phyloP scores from a whole-genome alignment of 2,113 vertebrate genomes.

The Spizaetus ornatus region DNA sequence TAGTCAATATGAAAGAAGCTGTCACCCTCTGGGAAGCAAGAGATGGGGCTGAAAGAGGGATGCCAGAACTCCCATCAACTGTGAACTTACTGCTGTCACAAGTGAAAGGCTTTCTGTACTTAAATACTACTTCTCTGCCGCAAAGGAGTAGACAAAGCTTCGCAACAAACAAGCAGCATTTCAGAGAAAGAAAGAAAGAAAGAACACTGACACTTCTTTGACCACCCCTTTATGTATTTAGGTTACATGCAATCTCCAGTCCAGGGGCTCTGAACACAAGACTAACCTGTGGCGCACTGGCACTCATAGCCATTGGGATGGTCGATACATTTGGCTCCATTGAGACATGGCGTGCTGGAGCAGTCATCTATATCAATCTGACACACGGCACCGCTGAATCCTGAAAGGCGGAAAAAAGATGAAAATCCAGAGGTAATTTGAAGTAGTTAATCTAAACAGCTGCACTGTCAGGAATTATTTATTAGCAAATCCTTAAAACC shows the following conservation, averaged over 20 bases:
- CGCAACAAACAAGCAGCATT: background rate
- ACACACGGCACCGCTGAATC: constrained; percentile 90
- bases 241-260: rapidly evolving
- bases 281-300: constrained; percentile 90
- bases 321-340: constrained; percentile 92
- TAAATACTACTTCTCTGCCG: background rate
- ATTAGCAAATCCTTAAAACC: background rate
- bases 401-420: constrained; percentile 57
- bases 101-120: background rate
- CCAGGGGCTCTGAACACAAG: background rate
- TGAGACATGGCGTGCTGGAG: constrained; percentile 91
- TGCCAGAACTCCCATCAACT: background rate
- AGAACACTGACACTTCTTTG: background rate
- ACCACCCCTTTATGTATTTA: background rate
- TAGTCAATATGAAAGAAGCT: background rate
- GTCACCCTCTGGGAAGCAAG: background rate
- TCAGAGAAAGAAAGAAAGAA: background rate
- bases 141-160: background rate
- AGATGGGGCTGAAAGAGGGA: background rate
- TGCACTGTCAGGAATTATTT: background rate
- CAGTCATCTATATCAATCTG: constrained; percentile 95
- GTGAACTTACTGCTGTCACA: background rate
- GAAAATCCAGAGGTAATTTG: background rate
- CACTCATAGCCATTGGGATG: constrained; percentile 93
- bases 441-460: background rate